Conservation (phyloP, 2,113 vertebrate genomes). For the Heptranchias perlo region DNA sequence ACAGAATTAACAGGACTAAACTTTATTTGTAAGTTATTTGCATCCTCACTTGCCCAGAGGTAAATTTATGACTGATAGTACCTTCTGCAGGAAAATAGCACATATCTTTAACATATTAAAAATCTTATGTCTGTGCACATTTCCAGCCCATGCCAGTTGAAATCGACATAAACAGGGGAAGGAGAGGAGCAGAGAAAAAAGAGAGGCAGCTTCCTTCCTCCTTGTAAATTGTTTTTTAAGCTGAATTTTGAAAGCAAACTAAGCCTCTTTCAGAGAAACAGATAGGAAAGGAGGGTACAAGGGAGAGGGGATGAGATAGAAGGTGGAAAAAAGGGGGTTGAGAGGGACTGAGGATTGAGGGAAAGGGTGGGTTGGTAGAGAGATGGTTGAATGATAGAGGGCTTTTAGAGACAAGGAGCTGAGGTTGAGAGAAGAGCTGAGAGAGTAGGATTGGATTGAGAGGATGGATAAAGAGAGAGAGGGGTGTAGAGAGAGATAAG, state of each 20-base stretch:
- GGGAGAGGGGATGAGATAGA: too few relatives aligned
- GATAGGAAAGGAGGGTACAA: too few relatives aligned
- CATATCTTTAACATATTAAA: not conserved
- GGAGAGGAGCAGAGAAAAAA: not conserved
- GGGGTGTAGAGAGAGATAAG: too few relatives aligned
- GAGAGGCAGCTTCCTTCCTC: not conserved
- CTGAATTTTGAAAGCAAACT: not conserved
- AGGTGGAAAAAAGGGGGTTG: too few relatives aligned
- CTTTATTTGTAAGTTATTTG: not conserved
- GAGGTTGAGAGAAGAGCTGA: not conserved
- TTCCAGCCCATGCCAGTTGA: not conserved
- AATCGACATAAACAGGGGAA: not conserved
- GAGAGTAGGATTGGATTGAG: too few relatives aligned
- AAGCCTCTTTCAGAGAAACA: too few relatives aligned
- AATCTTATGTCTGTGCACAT: not conserved
- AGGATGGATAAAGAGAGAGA: too few relatives aligned
- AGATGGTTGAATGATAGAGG: too few relatives aligned
- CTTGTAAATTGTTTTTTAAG: too few relatives aligned
- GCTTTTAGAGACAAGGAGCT: too few relatives aligned
- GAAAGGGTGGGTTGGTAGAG: too few relatives aligned
- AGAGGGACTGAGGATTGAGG: too few relatives aligned
- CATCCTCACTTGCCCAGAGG: not conserved
- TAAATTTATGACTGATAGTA: not conserved
- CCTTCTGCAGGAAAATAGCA: not conserved
- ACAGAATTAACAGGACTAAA: not conserved